Conservation (phyloP, 2,797 vertebrate species). For the Anolis apletophallus region DNA sequence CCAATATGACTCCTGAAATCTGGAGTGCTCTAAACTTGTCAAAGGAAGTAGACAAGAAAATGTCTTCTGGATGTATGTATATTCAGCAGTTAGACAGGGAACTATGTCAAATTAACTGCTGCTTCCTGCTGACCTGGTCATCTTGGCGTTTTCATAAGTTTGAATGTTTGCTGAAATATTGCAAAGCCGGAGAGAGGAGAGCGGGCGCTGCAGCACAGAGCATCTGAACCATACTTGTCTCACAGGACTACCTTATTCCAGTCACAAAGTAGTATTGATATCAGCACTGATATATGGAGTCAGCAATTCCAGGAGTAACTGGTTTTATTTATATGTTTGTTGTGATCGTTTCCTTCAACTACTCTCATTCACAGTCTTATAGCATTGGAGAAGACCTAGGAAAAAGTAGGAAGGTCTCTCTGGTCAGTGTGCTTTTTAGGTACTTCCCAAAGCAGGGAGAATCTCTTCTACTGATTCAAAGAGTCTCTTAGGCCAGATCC, state of each 20-base stretch:
- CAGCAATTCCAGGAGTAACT: neutral
- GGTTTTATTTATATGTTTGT: neutral
- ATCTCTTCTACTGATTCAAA: neutral
- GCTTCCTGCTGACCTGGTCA: neutral
- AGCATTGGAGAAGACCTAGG: neutral
- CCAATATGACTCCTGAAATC: neutral
- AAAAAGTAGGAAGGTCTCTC: neutral
- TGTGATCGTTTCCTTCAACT: neutral
- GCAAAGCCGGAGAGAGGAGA: neutral
- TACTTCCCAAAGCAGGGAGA: neutral
- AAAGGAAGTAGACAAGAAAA: fast-evolving
- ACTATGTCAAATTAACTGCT: fast-evolving
- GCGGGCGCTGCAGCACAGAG: neutral
- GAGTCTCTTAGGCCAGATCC: too few relatives aligned
- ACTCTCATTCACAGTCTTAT: neutral
- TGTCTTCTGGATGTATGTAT: fast-evolving
- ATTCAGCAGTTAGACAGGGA: fast-evolving
- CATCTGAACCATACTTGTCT: neutral
- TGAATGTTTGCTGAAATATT: neutral
- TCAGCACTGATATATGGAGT: neutral
- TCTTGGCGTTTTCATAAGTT: neutral
- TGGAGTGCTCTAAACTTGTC: neutral
- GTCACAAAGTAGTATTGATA: neutral
- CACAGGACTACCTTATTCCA: neutral
- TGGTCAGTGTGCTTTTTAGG: neutral